Percentiles rank a stretch among this genome's conserved stretches.
Conservation (phyloP, 2,888 invertebrate species). For the Drosophila colorata region DNA sequence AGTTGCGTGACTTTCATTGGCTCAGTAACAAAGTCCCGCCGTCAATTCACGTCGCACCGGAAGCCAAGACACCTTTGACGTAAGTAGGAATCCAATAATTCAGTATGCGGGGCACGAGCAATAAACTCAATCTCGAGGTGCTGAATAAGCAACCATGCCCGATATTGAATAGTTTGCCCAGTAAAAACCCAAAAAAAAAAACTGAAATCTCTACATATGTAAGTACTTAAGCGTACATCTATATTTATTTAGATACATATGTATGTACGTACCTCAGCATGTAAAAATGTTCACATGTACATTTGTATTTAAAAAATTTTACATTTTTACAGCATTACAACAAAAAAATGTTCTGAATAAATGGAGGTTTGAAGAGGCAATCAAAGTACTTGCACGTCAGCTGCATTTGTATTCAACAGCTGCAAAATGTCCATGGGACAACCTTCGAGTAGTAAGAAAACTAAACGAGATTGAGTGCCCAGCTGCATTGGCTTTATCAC, state of each 20-base stretch:
- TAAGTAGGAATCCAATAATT: constrained; percentile 39
- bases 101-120: constrained; percentile 36
- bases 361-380: no score
- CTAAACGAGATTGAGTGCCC: constrained; percentile 37
- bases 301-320: no score
- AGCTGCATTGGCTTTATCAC: constrained; percentile 45
- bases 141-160: constrained; percentile 28
- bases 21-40: constrained; percentile 12
- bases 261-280: no score
- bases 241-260: no score
- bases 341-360: no score
- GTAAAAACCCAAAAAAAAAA: constrained; percentile 15
- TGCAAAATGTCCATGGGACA: constrained; percentile 14
- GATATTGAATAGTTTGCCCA: constrained; percentile 15
- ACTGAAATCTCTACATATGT: neutral
- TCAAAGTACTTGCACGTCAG: neutral
- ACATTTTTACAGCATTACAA: no score
- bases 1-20: constrained; percentile 29
- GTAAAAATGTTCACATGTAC: no score
- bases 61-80: constrained; percentile 45
- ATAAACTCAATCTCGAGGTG: constrained; percentile 9
- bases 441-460: constrained; percentile 36
- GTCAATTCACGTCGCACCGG: constrained; percentile 35
- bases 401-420: constrained; percentile 6
- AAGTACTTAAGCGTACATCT: neutral